Evolutionary conservation across 2,888 invertebrate genomes (phyloP).

Genomic region (Calliscelio sp.): DNA sequence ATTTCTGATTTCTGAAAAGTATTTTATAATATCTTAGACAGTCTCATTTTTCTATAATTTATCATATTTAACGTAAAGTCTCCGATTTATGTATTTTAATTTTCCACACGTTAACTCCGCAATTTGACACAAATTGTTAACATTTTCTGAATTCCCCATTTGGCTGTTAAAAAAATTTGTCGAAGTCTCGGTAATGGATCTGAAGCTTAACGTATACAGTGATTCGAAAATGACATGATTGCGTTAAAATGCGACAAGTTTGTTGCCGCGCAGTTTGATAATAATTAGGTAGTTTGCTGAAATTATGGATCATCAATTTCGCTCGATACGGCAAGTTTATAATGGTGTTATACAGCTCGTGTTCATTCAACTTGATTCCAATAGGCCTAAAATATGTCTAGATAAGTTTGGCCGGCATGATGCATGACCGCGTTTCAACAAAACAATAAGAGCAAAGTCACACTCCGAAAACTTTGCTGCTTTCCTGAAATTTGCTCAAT

Average conservation of each 20-base stretch:
- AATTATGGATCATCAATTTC: conserved; percentile 59
- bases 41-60: no score
- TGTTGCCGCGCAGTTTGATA: conserved; percentile 36
- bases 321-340: conserved; percentile 52
- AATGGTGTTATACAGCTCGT: conserved; percentile 36
- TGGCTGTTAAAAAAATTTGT: no score
- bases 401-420: conserved; percentile 42
- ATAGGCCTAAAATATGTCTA: conserved; percentile 43
- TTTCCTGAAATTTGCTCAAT: conserved; percentile 32
- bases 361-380: conserved; percentile 48
- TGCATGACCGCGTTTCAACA: conserved; percentile 27
- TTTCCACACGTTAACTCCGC: no score
- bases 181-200: neutral
- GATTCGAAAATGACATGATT: conserved; percentile 33
- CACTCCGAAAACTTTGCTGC: conserved; percentile 20
- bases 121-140: no score
- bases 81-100: no score
- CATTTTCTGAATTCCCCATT: no score
- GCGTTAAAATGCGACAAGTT: conserved; percentile 41
- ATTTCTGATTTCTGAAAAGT: no score
- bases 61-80: no score
- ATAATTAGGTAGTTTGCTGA: conserved; percentile 55
- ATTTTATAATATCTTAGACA: no score
- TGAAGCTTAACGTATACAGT: conserved; percentile 25
- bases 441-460: conserved; percentile 37